Conservation (phyloP, 2,113 vertebrate species). For the Peromyscus californicus region DNA sequence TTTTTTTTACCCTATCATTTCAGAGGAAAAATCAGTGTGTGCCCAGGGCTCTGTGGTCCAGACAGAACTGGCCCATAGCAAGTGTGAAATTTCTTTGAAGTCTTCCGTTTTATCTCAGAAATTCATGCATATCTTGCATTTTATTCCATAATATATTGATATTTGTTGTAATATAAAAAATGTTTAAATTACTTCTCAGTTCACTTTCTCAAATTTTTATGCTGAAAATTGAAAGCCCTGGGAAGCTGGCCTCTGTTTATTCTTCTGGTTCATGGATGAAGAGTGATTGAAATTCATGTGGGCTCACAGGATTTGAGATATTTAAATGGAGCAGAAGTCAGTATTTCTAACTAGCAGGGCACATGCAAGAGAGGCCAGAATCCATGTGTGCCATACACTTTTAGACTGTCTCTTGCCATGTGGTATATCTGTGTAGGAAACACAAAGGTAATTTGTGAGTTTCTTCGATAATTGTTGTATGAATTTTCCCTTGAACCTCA, state of each 20-base stretch:
- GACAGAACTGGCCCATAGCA: constrained; percentile 47
- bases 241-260: constrained; percentile 1
- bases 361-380: neutral
- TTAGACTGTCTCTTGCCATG: accelerated
- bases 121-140: constrained; percentile 64
- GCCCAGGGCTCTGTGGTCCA: constrained; percentile 2
- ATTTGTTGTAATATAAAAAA: constrained; percentile 65
- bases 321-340: neutral
- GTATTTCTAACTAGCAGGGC: neutral
- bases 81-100: constrained; percentile 75
- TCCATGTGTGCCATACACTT: neutral
- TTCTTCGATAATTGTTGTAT: constrained; percentile 1
- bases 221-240: constrained; percentile 48
- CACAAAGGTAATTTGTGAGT: neutral
- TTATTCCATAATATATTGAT: constrained; percentile 47
- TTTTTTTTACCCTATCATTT: neutral
- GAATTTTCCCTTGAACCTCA: constrained; percentile 12
- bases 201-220: constrained; percentile 56
- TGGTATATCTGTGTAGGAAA: neutral
- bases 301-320: neutral
- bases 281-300: neutral
- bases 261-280: neutral
- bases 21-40: constrained; percentile 28
- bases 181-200: constrained; percentile 57
- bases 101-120: constrained; percentile 65